Evolutionary conservation across 2,888 invertebrate genomes (phyloP).

Genomic region (Phengaris alcon): DNA sequence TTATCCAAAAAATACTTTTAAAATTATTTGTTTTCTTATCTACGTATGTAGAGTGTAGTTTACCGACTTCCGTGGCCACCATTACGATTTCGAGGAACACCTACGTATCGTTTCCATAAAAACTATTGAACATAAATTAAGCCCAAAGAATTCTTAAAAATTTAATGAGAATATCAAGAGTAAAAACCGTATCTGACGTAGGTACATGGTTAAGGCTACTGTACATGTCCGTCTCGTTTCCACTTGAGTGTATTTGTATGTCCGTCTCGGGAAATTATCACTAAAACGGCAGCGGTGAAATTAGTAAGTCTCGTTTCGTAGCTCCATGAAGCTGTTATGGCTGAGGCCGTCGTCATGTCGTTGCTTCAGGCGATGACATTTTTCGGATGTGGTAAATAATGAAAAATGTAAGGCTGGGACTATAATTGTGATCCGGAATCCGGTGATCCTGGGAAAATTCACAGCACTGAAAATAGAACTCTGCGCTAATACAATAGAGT

Average conservation of each 20-base stretch:
- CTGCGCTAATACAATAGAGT: no score
- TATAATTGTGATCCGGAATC: no score
- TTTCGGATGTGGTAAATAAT: background rate
- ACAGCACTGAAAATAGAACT: no score
- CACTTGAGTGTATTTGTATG: slow-evolving; percentile 41
- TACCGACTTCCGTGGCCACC: background rate
- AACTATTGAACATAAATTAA: slow-evolving; percentile 7
- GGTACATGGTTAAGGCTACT: slow-evolving; percentile 52
- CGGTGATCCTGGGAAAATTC: no score
- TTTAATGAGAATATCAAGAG: slow-evolving; percentile 17
- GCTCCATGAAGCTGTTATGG: background rate
- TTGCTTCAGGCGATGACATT: background rate
- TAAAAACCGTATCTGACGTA: slow-evolving; percentile 20
- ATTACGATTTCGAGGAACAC: background rate
- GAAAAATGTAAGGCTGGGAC: no score
- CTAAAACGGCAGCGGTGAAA: slow-evolving; percentile 74
- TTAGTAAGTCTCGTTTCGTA: slow-evolving; percentile 52
- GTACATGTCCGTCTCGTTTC: background rate
- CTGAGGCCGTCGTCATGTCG: no score
- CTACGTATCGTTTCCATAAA: background rate
- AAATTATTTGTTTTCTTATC: no score
- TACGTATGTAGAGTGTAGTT: no score
- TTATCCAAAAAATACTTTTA: no score
- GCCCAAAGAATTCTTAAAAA: slow-evolving; percentile 18
- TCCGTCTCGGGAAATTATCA: slow-evolving; percentile 66